Evolutionary conservation across 2,888 invertebrate species (phyloP).

Genomic region (Orchesella flavescens): DNA sequence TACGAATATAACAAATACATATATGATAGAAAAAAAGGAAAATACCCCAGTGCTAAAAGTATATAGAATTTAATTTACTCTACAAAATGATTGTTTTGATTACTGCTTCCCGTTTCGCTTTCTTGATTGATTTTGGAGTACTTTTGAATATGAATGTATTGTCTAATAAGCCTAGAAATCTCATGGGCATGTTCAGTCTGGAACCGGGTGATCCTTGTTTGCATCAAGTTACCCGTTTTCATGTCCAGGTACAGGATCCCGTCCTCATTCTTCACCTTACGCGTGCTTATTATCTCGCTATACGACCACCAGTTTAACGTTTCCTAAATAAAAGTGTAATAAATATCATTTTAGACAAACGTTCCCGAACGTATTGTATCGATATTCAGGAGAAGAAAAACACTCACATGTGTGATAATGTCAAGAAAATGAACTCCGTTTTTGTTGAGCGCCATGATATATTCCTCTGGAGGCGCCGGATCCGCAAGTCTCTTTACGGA

Average conservation of each 20-base stretch:
- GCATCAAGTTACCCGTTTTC: slow-evolving; percentile 97
- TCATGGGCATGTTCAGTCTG: slow-evolving; percentile 99
- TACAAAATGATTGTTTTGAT: not conserved
- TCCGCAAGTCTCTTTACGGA: slow-evolving; percentile 90
- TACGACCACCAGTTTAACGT: slow-evolving; percentile 94
- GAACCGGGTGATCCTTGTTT: slow-evolving; percentile 93
- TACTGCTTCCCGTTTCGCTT: not conserved
- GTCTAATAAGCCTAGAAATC: slow-evolving; percentile 94
- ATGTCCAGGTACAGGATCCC: slow-evolving; percentile 94
- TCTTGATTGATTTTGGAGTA: slow-evolving; percentile 6
- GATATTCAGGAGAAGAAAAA: too few species aligned
- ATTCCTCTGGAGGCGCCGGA: slow-evolving; percentile 84
- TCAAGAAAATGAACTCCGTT: slow-evolving; percentile 95
- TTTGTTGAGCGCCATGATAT: slow-evolving; percentile 93
- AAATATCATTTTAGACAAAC: slow-evolving; percentile 2
- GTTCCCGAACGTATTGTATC: too few species aligned
- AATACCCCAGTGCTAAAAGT: too few species aligned
- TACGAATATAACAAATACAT: too few species aligned
- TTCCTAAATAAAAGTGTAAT: slow-evolving; percentile 77
- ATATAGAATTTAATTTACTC: too few species aligned
- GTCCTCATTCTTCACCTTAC: slow-evolving; percentile 92
- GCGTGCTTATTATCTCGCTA: slow-evolving; percentile 94
- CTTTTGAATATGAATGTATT: slow-evolving; percentile 95
- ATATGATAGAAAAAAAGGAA: too few species aligned
- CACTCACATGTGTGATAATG: slow-evolving; percentile 87